phyloP scores from a whole-genome alignment of 2,888 invertebrate genomes.

The Cyaniris semiargus region DNA sequence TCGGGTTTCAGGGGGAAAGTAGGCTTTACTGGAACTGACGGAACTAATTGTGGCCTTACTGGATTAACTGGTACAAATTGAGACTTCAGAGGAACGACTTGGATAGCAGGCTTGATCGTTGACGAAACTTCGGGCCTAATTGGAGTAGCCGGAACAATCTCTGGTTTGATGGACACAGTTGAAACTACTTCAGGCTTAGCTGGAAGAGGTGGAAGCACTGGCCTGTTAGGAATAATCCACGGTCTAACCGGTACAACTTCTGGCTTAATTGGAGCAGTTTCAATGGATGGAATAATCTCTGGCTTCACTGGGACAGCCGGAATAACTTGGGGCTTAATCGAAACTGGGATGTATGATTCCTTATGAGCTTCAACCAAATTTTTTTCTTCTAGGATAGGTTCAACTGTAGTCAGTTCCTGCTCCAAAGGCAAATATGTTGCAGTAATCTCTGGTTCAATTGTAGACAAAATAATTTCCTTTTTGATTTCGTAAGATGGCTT shows the following conservation, averaged over 20 bases:
- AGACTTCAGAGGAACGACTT: neutral
- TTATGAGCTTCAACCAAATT: neutral
- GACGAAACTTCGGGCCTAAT: neutral
- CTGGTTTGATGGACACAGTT: neutral
- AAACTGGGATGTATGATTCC: neutral
- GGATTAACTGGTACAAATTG: constrained; percentile 1
- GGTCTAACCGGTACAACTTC: neutral
- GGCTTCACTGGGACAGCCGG: neutral
- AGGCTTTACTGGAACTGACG: constrained; percentile 16
- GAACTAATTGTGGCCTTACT: neutral
- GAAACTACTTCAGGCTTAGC: neutral
- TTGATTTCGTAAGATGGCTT: constrained; percentile 4
- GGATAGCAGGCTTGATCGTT: neutral
- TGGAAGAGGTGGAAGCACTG: neutral
- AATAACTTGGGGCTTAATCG: neutral
- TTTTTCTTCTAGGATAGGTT: neutral
- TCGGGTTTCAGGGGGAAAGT: neutral
- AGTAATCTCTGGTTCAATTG: neutral
- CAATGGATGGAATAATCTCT: neutral
- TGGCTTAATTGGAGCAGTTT: neutral
- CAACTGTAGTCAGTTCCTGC: neutral
- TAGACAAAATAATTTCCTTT: neutral
- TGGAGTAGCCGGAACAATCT: neutral
- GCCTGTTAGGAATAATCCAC: neutral
- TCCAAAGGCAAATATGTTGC: neutral